Conservation (phyloP, 2,797 vertebrate genomes). For the Gymnoscopelus microlampas region DNA sequence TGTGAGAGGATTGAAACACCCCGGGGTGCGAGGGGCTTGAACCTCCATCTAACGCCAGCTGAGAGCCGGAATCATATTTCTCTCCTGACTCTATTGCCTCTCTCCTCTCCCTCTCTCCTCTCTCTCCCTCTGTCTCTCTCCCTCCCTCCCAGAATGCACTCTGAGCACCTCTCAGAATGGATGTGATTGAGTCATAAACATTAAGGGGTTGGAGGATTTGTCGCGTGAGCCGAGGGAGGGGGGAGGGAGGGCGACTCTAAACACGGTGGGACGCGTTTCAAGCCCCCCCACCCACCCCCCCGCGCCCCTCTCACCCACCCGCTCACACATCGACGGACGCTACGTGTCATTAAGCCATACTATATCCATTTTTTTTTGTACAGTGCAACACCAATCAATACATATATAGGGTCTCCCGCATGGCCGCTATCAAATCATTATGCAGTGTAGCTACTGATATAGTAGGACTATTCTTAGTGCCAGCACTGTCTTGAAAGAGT, state of each 20-base stretch:
- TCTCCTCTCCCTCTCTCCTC: constrained; percentile 32
- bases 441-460: constrained; percentile 52
- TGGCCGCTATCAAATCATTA: constrained; percentile 55
- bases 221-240: constrained; percentile 5
- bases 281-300: neutral
- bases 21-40: constrained; percentile 56
- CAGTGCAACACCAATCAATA: constrained; percentile 63
- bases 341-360: too few relatives aligned
- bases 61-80: constrained; percentile 72
- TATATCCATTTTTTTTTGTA: constrained; percentile 34
- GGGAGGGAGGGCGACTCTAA: constrained; percentile 47
- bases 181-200: constrained; percentile 68
- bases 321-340: too few relatives aligned
- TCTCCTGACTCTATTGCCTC: constrained; percentile 43
- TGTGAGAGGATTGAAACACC: constrained; percentile 71
- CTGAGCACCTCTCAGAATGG: constrained; percentile 40
- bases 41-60: constrained; percentile 59
- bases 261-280: constrained; percentile 45
- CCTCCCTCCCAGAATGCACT: constrained; percentile 48
- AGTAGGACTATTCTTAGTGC: constrained; percentile 63
- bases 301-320: too few relatives aligned
- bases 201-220: constrained; percentile 15
- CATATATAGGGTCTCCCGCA: constrained; percentile 41
- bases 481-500: constrained; percentile 64
- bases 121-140: constrained; percentile 19